Percentiles rank a stretch among this genome's conserved stretches.
Evolutionary conservation across 2,797 vertebrate genomes (phyloP).

Genomic region (Aulostomus chinensis): DNA sequence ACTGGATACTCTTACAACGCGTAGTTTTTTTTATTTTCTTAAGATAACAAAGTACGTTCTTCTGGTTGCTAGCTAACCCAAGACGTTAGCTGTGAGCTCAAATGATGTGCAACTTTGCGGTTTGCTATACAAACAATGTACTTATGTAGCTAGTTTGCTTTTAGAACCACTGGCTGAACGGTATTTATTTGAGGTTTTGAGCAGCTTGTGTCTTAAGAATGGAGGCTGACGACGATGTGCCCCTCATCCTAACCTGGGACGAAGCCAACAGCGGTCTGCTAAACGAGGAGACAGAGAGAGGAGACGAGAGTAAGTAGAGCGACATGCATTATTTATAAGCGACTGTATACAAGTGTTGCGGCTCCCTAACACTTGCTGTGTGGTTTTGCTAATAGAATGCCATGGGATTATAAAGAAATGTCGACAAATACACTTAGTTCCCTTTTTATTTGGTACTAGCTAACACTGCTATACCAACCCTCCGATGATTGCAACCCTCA

Average conservation of each 20-base stretch:
- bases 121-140: not conserved
- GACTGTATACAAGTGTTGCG: too few species aligned
- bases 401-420: too few species aligned
- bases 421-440: too few species aligned
- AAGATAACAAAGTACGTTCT: too few species aligned
- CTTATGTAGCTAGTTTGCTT: constrained; percentile 10
- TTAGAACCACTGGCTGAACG: not conserved
- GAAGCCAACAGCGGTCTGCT: constrained; percentile 80
- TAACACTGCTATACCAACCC: too few species aligned
- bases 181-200: not conserved
- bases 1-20: too few species aligned
- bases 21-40: too few species aligned
- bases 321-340: not conserved
- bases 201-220: constrained; percentile 43
- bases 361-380: too few species aligned
- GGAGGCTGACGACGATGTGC: constrained; percentile 92
- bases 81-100: not conserved
- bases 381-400: too few species aligned
- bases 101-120: constrained; percentile 28
- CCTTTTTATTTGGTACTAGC: too few species aligned
- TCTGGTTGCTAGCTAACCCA: constrained; percentile 6
- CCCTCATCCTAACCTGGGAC: constrained; percentile 93
- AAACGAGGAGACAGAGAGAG: constrained; percentile 73
- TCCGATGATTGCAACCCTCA: too few species aligned
- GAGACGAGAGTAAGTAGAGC: constrained; percentile 82